Percentiles rank a stretch among this genome's conserved stretches.
These are phyloP conservation scores for Archips xylosteana DNA, from an alignment of 2,888 invertebrate species.

Conservation along the genomic window DNA sequence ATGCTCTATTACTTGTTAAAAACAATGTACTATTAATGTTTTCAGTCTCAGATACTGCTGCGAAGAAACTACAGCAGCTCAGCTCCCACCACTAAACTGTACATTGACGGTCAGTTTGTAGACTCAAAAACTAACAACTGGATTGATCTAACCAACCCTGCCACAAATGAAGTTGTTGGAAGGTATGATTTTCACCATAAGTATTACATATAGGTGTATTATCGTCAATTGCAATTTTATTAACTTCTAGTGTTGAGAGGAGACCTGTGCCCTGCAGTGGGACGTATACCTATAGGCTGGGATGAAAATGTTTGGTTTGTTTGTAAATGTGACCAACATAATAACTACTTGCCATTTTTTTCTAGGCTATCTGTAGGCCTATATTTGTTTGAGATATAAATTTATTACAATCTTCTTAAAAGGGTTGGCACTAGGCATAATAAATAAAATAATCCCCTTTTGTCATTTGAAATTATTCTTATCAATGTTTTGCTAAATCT, in stretches of 20 bases:
- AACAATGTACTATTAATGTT: conserved; percentile 5
- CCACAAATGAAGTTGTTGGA: conserved; percentile 93
- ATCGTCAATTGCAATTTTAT: too few species aligned
- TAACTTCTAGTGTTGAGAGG: too few species aligned
- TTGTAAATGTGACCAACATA: background rate
- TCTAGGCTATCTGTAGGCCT: conserved; percentile 21
- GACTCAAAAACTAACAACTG: conserved; percentile 97
- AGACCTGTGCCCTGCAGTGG: too few species aligned
- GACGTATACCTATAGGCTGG: too few species aligned
- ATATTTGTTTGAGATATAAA: background rate
- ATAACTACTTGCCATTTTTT: background rate
- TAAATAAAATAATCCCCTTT: conserved; percentile 3
- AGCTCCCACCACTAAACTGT: conserved; percentile 94
- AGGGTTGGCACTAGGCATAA: conserved; percentile 10
- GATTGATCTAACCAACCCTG: conserved; percentile 98
- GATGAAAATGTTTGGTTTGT: background rate
- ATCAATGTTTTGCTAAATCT: conserved; percentile 50
- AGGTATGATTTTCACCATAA: conserved; percentile 64
- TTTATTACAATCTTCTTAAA: conserved; percentile 4
- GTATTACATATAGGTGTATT: too few species aligned
- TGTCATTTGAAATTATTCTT: conserved; percentile 18
- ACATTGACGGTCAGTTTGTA: conserved; percentile 96
- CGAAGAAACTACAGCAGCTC: conserved; percentile 83
- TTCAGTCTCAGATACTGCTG: conserved; percentile 67
- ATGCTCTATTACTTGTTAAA: background rate